Conservation (phyloP, 2,888 invertebrate genomes). For the Protonemura montana region DNA sequence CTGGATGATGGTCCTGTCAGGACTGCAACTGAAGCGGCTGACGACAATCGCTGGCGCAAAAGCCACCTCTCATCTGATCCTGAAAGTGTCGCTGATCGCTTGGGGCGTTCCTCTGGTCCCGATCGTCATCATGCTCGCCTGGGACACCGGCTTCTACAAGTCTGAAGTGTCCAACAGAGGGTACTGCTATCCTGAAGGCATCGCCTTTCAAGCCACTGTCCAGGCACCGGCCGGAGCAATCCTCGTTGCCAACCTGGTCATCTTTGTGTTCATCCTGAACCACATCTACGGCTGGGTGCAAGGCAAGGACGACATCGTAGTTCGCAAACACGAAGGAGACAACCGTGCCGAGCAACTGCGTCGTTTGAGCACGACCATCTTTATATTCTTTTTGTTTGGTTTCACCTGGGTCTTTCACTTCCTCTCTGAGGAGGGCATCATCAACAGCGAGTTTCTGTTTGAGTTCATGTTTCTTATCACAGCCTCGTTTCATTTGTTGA, state of each 20-base stretch:
- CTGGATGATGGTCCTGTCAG: neutral
- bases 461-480: too few relatives aligned
- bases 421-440: too few relatives aligned
- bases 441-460: too few relatives aligned
- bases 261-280: neutral
- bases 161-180: neutral
- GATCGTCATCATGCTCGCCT: neutral
- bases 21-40: neutral
- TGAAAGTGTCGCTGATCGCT: neutral
- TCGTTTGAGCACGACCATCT: too few relatives aligned
- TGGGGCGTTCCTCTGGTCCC: conserved; percentile 9
- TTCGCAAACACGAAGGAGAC: too few relatives aligned
- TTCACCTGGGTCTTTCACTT: too few relatives aligned
- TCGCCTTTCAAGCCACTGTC: neutral
- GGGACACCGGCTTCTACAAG: neutral
- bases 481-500: too few relatives aligned
- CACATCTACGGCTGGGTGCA: too few relatives aligned
- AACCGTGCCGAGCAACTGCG: too few relatives aligned
- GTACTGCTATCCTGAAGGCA: conserved; percentile 8
- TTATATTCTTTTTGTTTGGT: too few relatives aligned
- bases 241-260: neutral
- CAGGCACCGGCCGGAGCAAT: neutral
- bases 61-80: neutral
- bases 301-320: too few relatives aligned
- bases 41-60: neutral